phyloP scores from a whole-genome alignment of 2,113 vertebrate species.

The Eulemur macaco region DNA sequence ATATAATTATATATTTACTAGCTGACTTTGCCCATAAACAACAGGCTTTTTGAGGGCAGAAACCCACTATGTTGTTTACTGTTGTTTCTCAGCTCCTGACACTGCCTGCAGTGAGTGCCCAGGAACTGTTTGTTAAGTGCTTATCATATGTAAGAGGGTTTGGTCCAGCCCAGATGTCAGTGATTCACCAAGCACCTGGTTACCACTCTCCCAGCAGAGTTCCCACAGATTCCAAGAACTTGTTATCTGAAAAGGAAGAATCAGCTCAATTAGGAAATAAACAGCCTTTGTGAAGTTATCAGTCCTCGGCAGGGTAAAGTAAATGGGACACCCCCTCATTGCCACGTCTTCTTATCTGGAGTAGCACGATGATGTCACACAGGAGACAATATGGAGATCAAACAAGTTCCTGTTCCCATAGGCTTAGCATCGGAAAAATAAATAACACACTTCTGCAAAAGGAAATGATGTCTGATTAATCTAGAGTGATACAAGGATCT shows the following conservation, averaged over 20 bases:
- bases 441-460: slow-evolving; percentile 29
- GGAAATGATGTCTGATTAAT: slow-evolving; percentile 40
- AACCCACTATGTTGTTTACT: not conserved
- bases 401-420: slow-evolving; percentile 54
- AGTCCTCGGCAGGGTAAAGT: not conserved
- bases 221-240: not conserved
- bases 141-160: not conserved
- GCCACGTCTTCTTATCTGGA: slow-evolving; percentile 34
- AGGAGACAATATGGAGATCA: slow-evolving; percentile 23
- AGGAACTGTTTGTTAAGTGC: not conserved
- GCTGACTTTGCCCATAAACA: not conserved
- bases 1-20: not conserved
- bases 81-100: not conserved
- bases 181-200: not conserved
- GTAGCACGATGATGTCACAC: slow-evolving; percentile 33
- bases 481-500: not conserved
- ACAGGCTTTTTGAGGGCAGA: not conserved
- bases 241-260: slow-evolving; percentile 41
- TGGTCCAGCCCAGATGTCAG: not conserved
- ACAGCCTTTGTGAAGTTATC: slow-evolving; percentile 43
- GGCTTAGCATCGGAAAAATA: slow-evolving; percentile 38
- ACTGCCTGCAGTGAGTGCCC: not conserved
- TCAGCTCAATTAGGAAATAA: slow-evolving; percentile 46
- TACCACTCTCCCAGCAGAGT: not conserved
- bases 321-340: not conserved